Conservation (phyloP, 2,113 vertebrate genomes). For the Elgaria multicarinata region DNA sequence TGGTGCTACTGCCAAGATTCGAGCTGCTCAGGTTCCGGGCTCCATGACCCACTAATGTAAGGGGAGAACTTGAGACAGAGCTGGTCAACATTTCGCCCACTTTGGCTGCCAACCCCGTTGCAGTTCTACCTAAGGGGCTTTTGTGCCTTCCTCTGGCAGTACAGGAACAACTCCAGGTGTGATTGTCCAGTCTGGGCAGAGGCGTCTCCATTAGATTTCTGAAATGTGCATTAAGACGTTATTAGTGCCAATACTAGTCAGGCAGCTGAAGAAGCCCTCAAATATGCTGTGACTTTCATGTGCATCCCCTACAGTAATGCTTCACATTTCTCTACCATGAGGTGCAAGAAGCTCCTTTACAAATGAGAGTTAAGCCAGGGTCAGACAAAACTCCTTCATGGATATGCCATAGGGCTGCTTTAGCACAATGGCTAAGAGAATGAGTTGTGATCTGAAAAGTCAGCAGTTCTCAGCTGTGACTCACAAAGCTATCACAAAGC, state of each 20-base stretch:
- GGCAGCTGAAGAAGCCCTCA: background rate
- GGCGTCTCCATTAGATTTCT: constrained; percentile 57
- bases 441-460: background rate
- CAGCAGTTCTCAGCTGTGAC: too few species aligned
- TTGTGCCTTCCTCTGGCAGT: constrained; percentile 69
- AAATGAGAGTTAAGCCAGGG: background rate
- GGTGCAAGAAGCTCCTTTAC: background rate
- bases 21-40: background rate
- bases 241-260: background rate
- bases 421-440: background rate
- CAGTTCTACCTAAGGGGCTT: constrained; percentile 64
- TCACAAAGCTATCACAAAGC: background rate
- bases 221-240: background rate
- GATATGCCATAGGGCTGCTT: too few species aligned
- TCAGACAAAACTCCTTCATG: background rate
- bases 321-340: background rate
- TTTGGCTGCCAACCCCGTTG: constrained; percentile 78
- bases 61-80: constrained; percentile 45
- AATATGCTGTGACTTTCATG: too few species aligned
- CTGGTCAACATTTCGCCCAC: constrained; percentile 77
- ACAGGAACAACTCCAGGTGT: constrained; percentile 88
- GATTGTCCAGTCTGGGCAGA: constrained; percentile 88
- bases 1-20: background rate
- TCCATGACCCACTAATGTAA: constrained; percentile 23
- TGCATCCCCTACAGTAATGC: background rate